Conservation (phyloP, 1,140 invertebrate species). For the Sipha flava region DNA sequence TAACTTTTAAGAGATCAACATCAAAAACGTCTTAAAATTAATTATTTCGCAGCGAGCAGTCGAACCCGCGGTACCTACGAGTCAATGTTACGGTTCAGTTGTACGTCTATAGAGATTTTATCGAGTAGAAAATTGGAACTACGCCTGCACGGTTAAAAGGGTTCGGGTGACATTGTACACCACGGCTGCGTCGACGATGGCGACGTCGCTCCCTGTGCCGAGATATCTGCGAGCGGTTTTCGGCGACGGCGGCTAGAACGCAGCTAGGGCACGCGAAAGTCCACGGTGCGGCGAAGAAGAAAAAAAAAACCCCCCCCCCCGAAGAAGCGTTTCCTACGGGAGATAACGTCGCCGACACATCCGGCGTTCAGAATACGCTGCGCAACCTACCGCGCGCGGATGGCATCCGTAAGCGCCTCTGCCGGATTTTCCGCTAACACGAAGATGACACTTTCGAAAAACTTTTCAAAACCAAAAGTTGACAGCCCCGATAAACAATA, state of each 20-base stretch:
- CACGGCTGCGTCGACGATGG: neutral
- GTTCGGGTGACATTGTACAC: neutral
- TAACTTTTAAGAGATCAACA: too few species aligned
- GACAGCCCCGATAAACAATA: slow-evolving; percentile 29
- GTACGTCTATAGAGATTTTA: neutral
- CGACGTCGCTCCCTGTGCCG: neutral
- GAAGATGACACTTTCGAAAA: slow-evolving; percentile 28
- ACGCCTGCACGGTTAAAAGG: neutral
- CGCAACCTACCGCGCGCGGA: neutral
- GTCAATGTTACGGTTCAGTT: neutral
- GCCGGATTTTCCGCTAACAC: slow-evolving; percentile 29
- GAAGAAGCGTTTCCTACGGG: neutral
- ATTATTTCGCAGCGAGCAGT: too few species aligned
- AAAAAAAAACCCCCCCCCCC: too few species aligned
- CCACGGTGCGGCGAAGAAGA: too few species aligned
- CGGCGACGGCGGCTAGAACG: too few species aligned
- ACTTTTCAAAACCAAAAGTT: slow-evolving; percentile 32
- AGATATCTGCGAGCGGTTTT: too few species aligned
- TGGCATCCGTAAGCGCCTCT: neutral
- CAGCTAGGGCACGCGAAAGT: too few species aligned
- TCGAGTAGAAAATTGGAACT: neutral
- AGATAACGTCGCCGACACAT: slow-evolving; percentile 3
- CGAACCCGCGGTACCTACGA: too few species aligned
- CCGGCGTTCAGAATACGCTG: neutral
- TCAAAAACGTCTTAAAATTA: too few species aligned